Evolutionary conservation across 2,797 vertebrate species (phyloP).

Genomic region (Pogoniulus pusillus): DNA sequence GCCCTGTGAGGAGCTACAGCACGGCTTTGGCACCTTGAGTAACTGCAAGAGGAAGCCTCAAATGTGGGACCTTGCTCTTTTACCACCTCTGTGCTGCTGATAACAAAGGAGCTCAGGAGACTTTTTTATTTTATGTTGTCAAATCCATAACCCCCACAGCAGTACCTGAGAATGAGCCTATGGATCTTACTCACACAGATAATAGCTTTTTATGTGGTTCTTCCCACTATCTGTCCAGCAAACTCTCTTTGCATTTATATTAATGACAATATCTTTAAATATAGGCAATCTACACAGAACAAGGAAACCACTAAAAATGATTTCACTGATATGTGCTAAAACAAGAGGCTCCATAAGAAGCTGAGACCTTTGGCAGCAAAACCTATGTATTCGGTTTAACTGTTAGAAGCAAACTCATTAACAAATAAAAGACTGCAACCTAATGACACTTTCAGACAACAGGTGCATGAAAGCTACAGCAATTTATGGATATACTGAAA

Average conservation of each 20-base stretch:
- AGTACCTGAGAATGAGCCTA: background rate
- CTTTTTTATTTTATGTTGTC: background rate
- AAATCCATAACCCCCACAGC: background rate
- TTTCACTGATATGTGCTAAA: background rate
- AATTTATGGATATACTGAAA: background rate
- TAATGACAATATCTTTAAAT: background rate
- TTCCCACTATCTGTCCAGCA: background rate
- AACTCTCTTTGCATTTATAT: background rate
- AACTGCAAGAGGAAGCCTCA: background rate
- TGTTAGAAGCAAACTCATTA: background rate
- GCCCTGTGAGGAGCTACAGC: background rate
- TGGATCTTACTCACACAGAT: background rate
- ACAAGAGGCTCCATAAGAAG: background rate
- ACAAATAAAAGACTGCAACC: background rate
- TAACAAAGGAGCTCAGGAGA: background rate
- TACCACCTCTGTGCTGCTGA: background rate
- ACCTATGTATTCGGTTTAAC: background rate
- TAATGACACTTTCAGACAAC: background rate
- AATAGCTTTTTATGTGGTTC: background rate
- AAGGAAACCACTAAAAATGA: background rate
- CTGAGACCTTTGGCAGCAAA: background rate
- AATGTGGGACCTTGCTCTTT: background rate
- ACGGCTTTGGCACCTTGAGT: fast-evolving
- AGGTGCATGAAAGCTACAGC: background rate
- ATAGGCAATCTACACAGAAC: background rate